A percentile compares a stretch with the other conserved stretches of the same genome.
Evolutionary conservation across 1,140 invertebrate genomes (phyloP).

Genomic region (Galleria mellonella): DNA sequence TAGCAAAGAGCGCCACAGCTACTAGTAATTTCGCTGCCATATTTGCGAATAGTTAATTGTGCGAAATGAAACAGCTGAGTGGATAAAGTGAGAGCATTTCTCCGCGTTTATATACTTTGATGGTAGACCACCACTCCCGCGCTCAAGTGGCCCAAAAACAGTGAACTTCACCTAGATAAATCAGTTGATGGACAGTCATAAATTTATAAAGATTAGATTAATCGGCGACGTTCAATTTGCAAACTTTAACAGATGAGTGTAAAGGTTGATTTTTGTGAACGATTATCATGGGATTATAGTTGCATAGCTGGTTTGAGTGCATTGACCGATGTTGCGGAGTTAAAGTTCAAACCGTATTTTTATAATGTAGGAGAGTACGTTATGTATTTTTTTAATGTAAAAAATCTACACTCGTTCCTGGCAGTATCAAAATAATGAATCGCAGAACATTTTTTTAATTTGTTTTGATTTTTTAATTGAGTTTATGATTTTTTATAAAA

Average conservation of each 20-base stretch:
- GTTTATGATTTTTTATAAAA: too few relatives aligned
- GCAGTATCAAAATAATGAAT: too few relatives aligned
- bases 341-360: too few relatives aligned
- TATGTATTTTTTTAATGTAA: too few relatives aligned
- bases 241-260: slow-evolving; percentile 27
- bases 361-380: too few relatives aligned
- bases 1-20: slow-evolving; percentile 37
- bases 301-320: not conserved
- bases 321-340: not conserved
- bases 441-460: too few relatives aligned
- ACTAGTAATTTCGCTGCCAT: slow-evolving; percentile 56
- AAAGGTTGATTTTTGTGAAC: slow-evolving; percentile 14
- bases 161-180: slow-evolving; percentile 56
- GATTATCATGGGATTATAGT: too few relatives aligned
- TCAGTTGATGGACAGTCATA: slow-evolving; percentile 32
- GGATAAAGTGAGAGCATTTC: slow-evolving; percentile 69
- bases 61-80: slow-evolving; percentile 36
- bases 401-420: too few relatives aligned
- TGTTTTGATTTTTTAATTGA: too few relatives aligned
- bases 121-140: slow-evolving; percentile 31
- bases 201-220: slow-evolving; percentile 54
- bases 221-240: slow-evolving; percentile 24
- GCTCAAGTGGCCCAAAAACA: slow-evolving; percentile 32
- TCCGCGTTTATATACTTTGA: slow-evolving; percentile 57
- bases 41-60: slow-evolving; percentile 19